A percentile compares a stretch with the other conserved stretches of the same genome.
Conservation (phyloP, 2,888 invertebrate genomes). For the Listrodromus nycthemerus region DNA sequence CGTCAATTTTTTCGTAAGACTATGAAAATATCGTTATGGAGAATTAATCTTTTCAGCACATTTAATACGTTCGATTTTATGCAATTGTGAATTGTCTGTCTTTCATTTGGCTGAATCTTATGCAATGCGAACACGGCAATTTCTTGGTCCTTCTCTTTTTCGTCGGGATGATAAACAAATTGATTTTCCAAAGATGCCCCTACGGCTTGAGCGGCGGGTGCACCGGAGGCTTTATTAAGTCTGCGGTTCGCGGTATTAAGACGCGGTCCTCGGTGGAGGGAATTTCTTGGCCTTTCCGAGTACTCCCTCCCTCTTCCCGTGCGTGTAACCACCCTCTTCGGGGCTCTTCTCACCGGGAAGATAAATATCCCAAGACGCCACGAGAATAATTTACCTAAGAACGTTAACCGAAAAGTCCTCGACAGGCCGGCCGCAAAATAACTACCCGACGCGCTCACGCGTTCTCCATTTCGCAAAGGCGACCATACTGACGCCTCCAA, state of each 20-base stretch:
- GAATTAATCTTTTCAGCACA: too few relatives aligned
- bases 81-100: too few relatives aligned
- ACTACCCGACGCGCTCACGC: slow-evolving; percentile 15
- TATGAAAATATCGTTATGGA: too few relatives aligned
- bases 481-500: background rate
- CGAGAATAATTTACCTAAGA: slow-evolving; percentile 80
- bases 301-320: slow-evolving; percentile 54
- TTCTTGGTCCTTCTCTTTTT: too few relatives aligned
- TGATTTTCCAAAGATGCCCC: background rate
- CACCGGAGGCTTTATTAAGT: slow-evolving; percentile 80
- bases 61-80: too few relatives aligned
- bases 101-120: too few relatives aligned
- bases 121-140: too few relatives aligned
- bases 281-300: slow-evolving; percentile 48
- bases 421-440: slow-evolving; percentile 29
- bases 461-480: background rate
- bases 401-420: slow-evolving; percentile 47
- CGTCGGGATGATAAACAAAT: background rate
- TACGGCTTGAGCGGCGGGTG: too few relatives aligned
- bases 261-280: slow-evolving; percentile 75
- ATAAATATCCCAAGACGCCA: slow-evolving; percentile 82
- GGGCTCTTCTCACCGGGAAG: slow-evolving; percentile 69
- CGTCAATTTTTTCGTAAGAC: too few relatives aligned
- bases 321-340: slow-evolving; percentile 70
- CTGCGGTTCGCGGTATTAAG: slow-evolving; percentile 81